Evolutionary conservation across 92 coral and sea anemone species (phyloP).

Genomic region (Diadumene lineata): DNA sequence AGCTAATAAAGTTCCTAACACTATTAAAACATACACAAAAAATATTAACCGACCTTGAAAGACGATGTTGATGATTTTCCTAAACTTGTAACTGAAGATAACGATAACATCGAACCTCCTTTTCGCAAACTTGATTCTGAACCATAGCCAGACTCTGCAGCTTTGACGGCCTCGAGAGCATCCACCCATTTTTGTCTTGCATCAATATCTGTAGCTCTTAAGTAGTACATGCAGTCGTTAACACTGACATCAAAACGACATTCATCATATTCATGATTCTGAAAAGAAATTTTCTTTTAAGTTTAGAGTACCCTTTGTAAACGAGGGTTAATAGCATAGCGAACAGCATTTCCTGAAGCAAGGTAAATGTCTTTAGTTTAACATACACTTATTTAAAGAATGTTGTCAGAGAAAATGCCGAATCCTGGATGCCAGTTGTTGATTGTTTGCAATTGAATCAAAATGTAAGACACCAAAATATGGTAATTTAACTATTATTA

Average conservation of each 20-base stretch:
- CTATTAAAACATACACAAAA: background rate
- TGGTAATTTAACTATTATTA: too few species aligned
- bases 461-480: too few species aligned
- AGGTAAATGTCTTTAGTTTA: too few species aligned
- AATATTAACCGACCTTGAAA: constrained; percentile 67
- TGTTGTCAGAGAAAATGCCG: too few species aligned
- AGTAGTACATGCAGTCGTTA: constrained; percentile 94
- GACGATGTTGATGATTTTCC: constrained; percentile 95
- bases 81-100: constrained; percentile 92
- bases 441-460: too few species aligned
- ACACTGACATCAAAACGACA: constrained; percentile 98
- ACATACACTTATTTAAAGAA: too few species aligned
- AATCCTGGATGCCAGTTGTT: too few species aligned
- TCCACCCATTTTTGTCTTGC: constrained; percentile 85
- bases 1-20: too few species aligned
- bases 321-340: too few species aligned
- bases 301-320: background rate
- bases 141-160: constrained; percentile 99
- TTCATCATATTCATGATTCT: constrained; percentile 98
- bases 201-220: constrained; percentile 77
- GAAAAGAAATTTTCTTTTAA: background rate
- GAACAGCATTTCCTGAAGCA: too few species aligned
- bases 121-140: constrained; percentile 96
- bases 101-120: constrained; percentile 92
- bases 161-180: constrained; percentile 88